phyloP scores from a whole-genome alignment of 2,888 invertebrate genomes.

The Apeira syringaria region DNA sequence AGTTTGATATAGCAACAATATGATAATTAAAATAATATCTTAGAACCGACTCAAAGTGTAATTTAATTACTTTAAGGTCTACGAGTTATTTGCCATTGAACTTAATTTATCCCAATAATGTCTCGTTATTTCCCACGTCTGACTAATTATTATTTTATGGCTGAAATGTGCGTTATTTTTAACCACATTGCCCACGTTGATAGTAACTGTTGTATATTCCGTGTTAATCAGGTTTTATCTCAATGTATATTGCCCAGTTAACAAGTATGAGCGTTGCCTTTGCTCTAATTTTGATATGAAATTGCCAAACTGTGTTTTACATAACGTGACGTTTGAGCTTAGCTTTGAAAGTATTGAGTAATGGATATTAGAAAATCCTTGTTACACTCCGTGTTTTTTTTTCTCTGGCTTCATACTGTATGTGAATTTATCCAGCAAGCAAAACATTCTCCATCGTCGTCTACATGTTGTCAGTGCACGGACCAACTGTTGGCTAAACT shows the following conservation, averaged over 20 bases:
- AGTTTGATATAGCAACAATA: too few relatives aligned
- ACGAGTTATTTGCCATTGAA: constrained; percentile 17
- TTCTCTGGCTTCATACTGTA: too few relatives aligned
- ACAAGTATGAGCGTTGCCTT: constrained; percentile 3
- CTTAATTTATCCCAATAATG: constrained; percentile 9
- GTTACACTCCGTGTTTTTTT: constrained; percentile 3
- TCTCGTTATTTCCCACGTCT: constrained; percentile 11
- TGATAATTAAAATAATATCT: background rate
- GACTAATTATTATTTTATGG: constrained; percentile 15
- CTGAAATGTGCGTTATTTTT: constrained; percentile 12
- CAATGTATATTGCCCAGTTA: constrained; percentile 1
- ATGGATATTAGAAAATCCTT: constrained; percentile 8
- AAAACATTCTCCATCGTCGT: too few relatives aligned
- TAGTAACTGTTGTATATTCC: constrained; percentile 4
- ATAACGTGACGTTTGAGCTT: constrained; percentile 5
- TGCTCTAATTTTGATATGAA: constrained; percentile 22
- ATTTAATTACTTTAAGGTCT: constrained; percentile 16
- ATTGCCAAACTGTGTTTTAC: constrained; percentile 20
- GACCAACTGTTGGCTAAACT: too few relatives aligned
- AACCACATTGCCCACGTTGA: constrained; percentile 5
- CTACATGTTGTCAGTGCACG: too few relatives aligned
- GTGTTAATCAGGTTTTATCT: constrained; percentile 15
- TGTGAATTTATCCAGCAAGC: too few relatives aligned
- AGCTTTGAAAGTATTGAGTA: constrained; percentile 2
- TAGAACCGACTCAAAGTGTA: background rate